A percentile compares a stretch with the other conserved stretches of the same genome.
Evolutionary conservation across 2,888 invertebrate species (phyloP).

Genomic region (Melinaea marsaeus): DNA sequence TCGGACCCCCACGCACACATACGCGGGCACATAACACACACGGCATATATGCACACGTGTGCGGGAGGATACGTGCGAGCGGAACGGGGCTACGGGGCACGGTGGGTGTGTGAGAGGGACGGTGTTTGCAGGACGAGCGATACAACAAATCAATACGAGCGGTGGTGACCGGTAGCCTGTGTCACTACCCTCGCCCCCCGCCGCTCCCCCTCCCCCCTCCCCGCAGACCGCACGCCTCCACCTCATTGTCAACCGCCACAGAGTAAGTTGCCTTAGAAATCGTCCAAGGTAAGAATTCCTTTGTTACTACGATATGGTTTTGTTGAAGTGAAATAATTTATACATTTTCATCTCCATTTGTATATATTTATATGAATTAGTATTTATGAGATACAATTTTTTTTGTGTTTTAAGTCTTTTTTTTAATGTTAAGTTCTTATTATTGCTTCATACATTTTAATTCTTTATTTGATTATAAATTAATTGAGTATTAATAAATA

Average conservation of each 20-base stretch:
- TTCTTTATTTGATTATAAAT: too few relatives aligned
- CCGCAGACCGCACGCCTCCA: constrained; percentile 71
- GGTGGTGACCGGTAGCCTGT: constrained; percentile 79
- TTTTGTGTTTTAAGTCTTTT: not conserved
- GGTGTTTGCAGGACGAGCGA: constrained; percentile 75
- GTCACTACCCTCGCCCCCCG: constrained; percentile 61
- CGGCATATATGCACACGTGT: constrained; percentile 66
- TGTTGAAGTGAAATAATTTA: constrained; percentile 16
- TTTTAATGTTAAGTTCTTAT: too few relatives aligned
- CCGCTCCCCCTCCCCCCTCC: constrained; percentile 41
- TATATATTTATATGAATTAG: not conserved
- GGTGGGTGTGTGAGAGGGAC: constrained; percentile 60
- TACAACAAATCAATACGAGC: constrained; percentile 80
- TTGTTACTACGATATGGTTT: constrained; percentile 31
- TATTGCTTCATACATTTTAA: too few relatives aligned
- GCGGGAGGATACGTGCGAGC: constrained; percentile 58
- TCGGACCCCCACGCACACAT: constrained; percentile 71
- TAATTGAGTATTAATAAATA: too few relatives aligned
- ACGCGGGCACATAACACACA: constrained; percentile 47
- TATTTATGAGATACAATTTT: not conserved
- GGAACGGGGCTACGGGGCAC: constrained; percentile 40
- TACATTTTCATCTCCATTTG: constrained; percentile 15
- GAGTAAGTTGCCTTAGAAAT: constrained; percentile 47
- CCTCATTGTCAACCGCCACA: constrained; percentile 74
- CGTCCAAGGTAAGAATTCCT: constrained; percentile 34